phyloP scores from a whole-genome alignment of 1,140 invertebrate species.

The Brachionus calyciflorus region DNA sequence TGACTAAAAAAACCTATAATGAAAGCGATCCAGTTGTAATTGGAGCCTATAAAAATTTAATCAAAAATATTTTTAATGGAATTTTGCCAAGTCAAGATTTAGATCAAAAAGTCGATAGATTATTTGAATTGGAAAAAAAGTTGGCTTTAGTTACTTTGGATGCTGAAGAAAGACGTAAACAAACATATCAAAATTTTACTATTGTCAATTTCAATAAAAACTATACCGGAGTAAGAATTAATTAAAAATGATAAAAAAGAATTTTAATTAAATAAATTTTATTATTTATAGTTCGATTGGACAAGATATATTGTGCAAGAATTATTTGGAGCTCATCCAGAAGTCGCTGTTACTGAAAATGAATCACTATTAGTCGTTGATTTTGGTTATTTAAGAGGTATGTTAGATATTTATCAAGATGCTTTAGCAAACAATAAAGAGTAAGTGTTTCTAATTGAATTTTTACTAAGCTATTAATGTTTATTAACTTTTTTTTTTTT shows the following conservation, averaged over 20 bases:
- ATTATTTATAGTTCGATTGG: constrained; percentile 40
- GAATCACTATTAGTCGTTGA: constrained; percentile 31
- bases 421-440: constrained; percentile 1
- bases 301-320: background rate
- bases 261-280: background rate
- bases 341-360: background rate
- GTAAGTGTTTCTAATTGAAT: background rate
- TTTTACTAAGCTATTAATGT: too few species aligned
- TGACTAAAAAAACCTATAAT: constrained; percentile 27
- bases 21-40: background rate
- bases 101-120: background rate
- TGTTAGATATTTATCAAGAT: background rate
- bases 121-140: constrained; percentile 26
- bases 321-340: background rate
- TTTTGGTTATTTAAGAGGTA: constrained; percentile 14
- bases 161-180: constrained; percentile 41
- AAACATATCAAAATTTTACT: constrained; percentile 35
- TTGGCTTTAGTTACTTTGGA: constrained; percentile 13
- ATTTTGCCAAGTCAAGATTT: background rate
- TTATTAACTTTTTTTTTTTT: too few species aligned
- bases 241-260: background rate
- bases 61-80: constrained; percentile 19
- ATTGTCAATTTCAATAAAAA: background rate
- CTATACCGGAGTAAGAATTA: background rate
- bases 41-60: constrained; percentile 21